A percentile compares a stretch with the other conserved stretches of the same genome.
Conservation (phyloP, 2,797 vertebrate species). For the Danio tinwini region DNA sequence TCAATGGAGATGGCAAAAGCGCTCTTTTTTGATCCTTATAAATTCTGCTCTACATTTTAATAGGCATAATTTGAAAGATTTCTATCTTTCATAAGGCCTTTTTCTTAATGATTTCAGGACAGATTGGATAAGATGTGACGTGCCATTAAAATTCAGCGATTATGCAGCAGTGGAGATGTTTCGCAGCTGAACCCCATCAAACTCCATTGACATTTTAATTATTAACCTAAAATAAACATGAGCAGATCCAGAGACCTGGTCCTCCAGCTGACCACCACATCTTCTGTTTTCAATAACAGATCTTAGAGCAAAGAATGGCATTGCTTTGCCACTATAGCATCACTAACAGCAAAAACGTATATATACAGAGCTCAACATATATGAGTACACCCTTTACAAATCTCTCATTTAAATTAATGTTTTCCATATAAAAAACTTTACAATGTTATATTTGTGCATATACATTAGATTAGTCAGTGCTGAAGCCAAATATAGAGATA, state of each 20-base stretch:
- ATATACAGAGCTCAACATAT: too few species aligned
- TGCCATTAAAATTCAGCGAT: constrained; percentile 4
- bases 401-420: too few species aligned
- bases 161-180: not conserved
- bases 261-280: not conserved
- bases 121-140: constrained; percentile 6
- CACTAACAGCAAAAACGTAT: not conserved
- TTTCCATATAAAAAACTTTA: too few species aligned
- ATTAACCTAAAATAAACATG: not conserved
- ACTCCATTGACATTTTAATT: not conserved
- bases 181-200: not conserved
- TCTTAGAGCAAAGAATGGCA: not conserved
- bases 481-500: too few species aligned
- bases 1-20: not conserved
- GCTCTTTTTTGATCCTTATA: constrained; percentile 15
- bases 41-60: constrained; percentile 14
- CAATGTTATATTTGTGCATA: too few species aligned
- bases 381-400: too few species aligned
- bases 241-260: not conserved
- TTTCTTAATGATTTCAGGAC: not conserved
- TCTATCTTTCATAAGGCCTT: not conserved
- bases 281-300: not conserved
- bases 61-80: not conserved
- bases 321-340: not conserved
- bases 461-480: too few species aligned